Evolutionary conservation across 2,797 vertebrate species (phyloP).

Genomic region (Danionella dracula): DNA sequence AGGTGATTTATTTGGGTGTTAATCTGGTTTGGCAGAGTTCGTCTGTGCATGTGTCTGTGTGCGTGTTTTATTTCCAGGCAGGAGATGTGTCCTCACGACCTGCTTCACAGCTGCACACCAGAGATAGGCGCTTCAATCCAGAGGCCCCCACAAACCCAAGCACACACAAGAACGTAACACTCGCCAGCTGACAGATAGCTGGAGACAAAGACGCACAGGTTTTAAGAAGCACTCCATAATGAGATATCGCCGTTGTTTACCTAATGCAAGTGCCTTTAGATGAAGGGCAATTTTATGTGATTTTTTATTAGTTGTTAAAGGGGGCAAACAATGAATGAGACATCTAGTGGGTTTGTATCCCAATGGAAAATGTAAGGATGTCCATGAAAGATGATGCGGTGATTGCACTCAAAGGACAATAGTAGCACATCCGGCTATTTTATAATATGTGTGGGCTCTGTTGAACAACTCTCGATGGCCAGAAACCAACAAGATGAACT

Average conservation of each 20-base stretch:
- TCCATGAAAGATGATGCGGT: no score
- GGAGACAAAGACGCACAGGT: constrained; percentile 2
- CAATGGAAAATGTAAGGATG: no score
- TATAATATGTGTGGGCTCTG: no score
- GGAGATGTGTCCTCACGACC: constrained; percentile 38
- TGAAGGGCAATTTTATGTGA: constrained; percentile 8
- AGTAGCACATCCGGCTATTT: no score
- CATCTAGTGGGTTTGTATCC: neutral
- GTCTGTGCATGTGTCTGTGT: neutral
- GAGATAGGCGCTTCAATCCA: constrained; percentile 52
- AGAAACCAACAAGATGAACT: no score
- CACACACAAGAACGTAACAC: neutral
- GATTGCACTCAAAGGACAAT: no score
- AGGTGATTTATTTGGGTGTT: constrained; percentile 47
- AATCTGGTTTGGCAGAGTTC: constrained; percentile 39
- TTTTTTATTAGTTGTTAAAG: neutral
- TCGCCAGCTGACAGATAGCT: constrained; percentile 1
- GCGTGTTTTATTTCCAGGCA: constrained; percentile 39
- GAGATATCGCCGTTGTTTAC: constrained; percentile 11
- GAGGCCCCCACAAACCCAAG: constrained; percentile 4
- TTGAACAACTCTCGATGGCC: no score
- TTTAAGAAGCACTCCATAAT: constrained; percentile 8
- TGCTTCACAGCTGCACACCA: constrained; percentile 45
- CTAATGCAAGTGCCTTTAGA: neutral
- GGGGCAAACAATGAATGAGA: neutral